Evolutionary conservation across 2,888 invertebrate genomes (phyloP).

Genomic region (Autographa pulchrina): DNA sequence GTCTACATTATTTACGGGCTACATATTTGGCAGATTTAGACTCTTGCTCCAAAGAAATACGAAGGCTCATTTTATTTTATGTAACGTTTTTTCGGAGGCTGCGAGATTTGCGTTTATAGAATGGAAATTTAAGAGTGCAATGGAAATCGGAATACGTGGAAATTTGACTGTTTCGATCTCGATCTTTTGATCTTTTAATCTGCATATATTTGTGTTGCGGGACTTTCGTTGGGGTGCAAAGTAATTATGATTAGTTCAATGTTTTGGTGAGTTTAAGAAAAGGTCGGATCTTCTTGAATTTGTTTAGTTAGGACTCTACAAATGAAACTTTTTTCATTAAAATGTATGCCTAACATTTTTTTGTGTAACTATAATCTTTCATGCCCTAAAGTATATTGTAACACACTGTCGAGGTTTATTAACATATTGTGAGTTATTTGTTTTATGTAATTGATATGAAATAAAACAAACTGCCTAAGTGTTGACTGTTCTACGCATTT

Average conservation of each 20-base stretch:
- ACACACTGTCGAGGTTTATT: too few species aligned
- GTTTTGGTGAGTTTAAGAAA: background rate
- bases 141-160: constrained; percentile 31
- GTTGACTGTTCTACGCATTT: background rate
- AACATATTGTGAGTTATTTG: too few species aligned
- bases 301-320: background rate
- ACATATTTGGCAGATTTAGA: constrained; percentile 17
- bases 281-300: background rate
- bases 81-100: constrained; percentile 18
- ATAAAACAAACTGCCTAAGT: background rate
- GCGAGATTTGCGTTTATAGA: constrained; percentile 31
- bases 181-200: constrained; percentile 52
- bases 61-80: constrained; percentile 24
- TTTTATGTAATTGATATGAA: too few species aligned
- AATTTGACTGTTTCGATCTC: constrained; percentile 45
- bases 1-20: constrained; percentile 14
- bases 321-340: background rate
- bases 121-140: constrained; percentile 30
- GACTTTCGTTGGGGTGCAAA: constrained; percentile 15
- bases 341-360: background rate
- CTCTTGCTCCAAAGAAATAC: constrained; percentile 13
- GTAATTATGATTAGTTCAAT: constrained; percentile 15
- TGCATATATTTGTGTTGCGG: constrained; percentile 46
- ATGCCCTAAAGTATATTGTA: too few species aligned
- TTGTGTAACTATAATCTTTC: too few species aligned